A percentile compares a stretch with the other conserved stretches of the same genome.
Conservation (phyloP, 2,888 invertebrate species). For the Eudemis profundana region DNA sequence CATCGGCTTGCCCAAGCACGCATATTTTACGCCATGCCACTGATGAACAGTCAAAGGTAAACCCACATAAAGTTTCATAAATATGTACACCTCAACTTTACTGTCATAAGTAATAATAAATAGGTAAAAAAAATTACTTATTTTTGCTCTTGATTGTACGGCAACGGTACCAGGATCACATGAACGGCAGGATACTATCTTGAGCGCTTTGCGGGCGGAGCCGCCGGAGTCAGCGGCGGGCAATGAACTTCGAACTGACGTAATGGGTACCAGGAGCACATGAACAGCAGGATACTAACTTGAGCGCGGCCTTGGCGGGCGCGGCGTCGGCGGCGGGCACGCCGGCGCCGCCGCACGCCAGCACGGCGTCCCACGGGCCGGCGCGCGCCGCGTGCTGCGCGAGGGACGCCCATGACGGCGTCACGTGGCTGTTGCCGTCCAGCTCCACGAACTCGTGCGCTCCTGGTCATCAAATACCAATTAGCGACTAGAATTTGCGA, state of each 20-base stretch:
- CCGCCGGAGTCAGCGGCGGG: background rate
- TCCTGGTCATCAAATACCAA: conserved; percentile 13
- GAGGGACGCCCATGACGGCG: conserved; percentile 61
- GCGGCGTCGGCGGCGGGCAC: conserved; percentile 49
- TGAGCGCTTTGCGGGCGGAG: conserved; percentile 4
- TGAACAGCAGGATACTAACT: conserved; percentile 55
- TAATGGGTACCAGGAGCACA: conserved; percentile 63
- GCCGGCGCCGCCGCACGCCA: conserved; percentile 63
- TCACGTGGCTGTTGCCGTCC: conserved; percentile 44
- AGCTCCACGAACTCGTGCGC: conserved; percentile 48
- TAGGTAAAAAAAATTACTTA: no score
- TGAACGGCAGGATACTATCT: background rate
- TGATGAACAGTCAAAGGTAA: no score
- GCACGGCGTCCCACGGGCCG: conserved; percentile 74
- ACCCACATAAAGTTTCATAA: no score
- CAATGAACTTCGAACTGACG: no score
- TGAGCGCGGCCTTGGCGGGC: conserved; percentile 58
- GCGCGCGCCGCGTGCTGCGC: conserved; percentile 58
- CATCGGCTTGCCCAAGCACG: no score
- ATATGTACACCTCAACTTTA: no score
- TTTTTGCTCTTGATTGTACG: no score
- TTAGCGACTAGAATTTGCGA: no score
- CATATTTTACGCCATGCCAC: no score
- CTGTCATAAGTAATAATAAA: no score
- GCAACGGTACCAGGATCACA: background rate